phyloP scores from a whole-genome alignment of 1,140 invertebrate genomes.

The Protaetia brevitarsis region DNA sequence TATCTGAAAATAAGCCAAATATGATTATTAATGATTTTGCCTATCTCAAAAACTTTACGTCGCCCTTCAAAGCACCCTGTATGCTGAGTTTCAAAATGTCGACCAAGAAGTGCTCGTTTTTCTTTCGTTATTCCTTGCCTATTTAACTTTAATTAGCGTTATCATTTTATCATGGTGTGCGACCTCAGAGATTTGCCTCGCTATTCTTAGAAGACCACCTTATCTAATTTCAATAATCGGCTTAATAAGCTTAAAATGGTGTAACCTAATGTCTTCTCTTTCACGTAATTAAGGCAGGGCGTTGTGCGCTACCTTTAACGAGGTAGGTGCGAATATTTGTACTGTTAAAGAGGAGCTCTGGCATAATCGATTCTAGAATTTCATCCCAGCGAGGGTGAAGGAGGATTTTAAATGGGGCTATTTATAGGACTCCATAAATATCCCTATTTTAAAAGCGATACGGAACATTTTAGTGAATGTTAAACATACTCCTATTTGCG shows the following conservation, averaged over 20 bases:
- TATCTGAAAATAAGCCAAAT: too few relatives aligned
- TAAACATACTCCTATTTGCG: neutral
- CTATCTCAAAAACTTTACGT: too few relatives aligned
- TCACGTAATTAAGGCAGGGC: slow-evolving; percentile 5
- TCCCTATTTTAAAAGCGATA: neutral
- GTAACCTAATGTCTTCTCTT: slow-evolving; percentile 1
- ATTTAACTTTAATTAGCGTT: too few relatives aligned
- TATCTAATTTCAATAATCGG: slow-evolving; percentile 15
- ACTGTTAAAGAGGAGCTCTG: neutral
- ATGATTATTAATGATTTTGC: too few relatives aligned
- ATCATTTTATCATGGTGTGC: too few relatives aligned
- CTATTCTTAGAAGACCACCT: neutral
- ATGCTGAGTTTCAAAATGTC: too few relatives aligned
- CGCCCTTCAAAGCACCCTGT: too few relatives aligned
- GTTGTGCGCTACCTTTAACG: neutral
- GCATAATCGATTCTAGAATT: neutral
- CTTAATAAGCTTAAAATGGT: slow-evolving; percentile 15
- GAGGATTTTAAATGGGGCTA: neutral
- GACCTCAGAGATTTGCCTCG: neutral
- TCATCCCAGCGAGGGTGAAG: neutral
- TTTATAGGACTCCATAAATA: slow-evolving; percentile 11
- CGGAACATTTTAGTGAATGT: neutral
- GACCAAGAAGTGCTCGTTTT: too few relatives aligned
- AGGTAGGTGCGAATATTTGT: slow-evolving; percentile 11
- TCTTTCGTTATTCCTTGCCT: too few relatives aligned